phyloP scores from a whole-genome alignment of 2,797 vertebrate genomes.

The Sebastes taczanowskii region DNA sequence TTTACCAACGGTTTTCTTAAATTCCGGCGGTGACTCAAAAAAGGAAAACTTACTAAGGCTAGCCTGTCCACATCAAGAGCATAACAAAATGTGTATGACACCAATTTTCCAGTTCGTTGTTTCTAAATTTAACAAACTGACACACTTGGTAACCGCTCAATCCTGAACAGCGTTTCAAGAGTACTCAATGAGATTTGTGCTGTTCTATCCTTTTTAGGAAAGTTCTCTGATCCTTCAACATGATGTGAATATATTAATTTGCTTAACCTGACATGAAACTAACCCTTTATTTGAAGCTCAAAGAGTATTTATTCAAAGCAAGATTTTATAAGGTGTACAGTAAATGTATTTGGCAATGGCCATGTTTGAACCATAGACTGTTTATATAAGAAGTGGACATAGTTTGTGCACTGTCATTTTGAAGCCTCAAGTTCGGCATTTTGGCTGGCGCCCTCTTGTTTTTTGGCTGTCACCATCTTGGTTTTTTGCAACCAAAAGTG shows the following conservation, averaged over 20 bases:
- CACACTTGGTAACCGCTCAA: slow-evolving; percentile 23
- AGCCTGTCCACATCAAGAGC: slow-evolving; percentile 28
- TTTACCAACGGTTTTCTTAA: slow-evolving; percentile 24
- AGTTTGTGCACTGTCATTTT: background rate
- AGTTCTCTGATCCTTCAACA: background rate
- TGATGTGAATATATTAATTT: background rate
- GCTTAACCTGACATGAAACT: background rate
- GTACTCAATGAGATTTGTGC: background rate
- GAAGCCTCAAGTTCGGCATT: background rate
- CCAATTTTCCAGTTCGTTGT: slow-evolving; percentile 47
- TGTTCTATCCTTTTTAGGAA: background rate
- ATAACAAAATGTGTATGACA: slow-evolving; percentile 36
- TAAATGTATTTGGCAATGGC: background rate
- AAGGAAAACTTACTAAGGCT: slow-evolving; percentile 15
- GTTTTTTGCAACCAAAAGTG: background rate
- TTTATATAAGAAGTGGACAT: too few relatives aligned
- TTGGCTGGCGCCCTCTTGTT: too few relatives aligned
- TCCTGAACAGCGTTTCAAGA: background rate
- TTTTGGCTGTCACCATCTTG: too few relatives aligned
- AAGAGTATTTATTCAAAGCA: background rate
- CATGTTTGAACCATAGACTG: background rate
- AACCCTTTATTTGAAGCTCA: background rate
- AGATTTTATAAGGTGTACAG: background rate
- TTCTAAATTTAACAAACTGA: slow-evolving; percentile 31
- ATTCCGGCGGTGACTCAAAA: slow-evolving; percentile 35